Evolutionary conservation across 35 echinoderm and acorn worm genomes (phyloP), one percentile per base, ranked within the genome.

Genomic region (Heliocidaris erythrogramma): DNA sequence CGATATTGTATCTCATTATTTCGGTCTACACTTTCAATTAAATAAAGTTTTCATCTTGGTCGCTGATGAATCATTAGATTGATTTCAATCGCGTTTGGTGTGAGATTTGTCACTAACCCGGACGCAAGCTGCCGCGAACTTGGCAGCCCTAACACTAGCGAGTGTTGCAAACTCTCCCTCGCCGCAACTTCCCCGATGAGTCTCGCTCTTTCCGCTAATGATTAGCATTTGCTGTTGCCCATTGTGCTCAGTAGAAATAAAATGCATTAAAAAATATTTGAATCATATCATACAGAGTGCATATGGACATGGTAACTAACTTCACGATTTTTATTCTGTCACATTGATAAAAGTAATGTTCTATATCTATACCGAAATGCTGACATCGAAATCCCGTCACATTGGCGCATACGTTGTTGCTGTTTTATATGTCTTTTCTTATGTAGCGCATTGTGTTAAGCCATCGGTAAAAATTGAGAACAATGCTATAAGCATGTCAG

Each of bases 101-200:
- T 78, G 21, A 78, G 4, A 78, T 27, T 78, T 78, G 24, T 4
- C 65, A 78, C 65, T 42, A 27, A 78, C 65, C 14, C 21, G 27
- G 27, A 24, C 65, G 65, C 65, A 78, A 78, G 65, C 65, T 78
- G 65, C 18, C 17, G 65, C 18, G 27, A 78, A 78, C 21, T 5
- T 78, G 65, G 27, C 65, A 78, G 18, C 27, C 65, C 65, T n/a
- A 18, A 29, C 65, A 78, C 65, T 18, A 78, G 65, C 65, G 65
- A 78, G 65, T 78, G 65, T 78, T 78, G 27, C 65, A 78, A 78
- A n/a, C 65, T 78, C 65, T 78, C 65, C 65, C 65, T n/a, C 65
- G 65, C 65, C 65, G 65, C 65, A 78, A 78, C 65, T 78, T n/a
- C 27, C 65, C 65, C 65, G 65, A 78, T 24, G 27, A 78, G 21